Evolutionary conservation across 2,888 invertebrate species (phyloP).

Genomic region (Callosobruchus maculatus): DNA sequence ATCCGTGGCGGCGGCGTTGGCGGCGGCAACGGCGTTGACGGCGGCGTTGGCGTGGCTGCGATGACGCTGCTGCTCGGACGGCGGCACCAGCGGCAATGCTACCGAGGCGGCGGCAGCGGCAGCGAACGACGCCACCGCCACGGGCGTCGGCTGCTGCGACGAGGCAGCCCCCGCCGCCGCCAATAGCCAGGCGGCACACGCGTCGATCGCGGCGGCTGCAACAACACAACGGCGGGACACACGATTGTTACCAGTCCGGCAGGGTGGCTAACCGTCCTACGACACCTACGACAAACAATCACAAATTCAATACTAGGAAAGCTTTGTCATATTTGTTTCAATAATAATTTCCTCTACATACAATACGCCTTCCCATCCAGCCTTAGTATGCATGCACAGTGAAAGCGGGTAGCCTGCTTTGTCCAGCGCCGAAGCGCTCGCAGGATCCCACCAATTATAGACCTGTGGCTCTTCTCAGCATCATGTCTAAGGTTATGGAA

Average conservation of each 20-base stretch:
- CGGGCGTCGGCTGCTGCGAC: not conserved
- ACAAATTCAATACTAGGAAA: too few relatives aligned
- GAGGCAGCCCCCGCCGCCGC: not conserved
- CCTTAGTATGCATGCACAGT: too few relatives aligned
- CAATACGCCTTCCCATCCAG: too few relatives aligned
- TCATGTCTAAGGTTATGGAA: too few relatives aligned
- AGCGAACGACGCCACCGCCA: slow-evolving; percentile 1
- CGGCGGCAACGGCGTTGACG: slow-evolving; percentile 2
- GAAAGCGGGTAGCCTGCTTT: too few relatives aligned
- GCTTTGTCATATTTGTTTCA: too few relatives aligned
- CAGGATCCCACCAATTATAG: too few relatives aligned
- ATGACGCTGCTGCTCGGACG: not conserved
- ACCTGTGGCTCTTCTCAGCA: too few relatives aligned
- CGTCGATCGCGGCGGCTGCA: not conserved
- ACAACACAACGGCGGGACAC: not conserved
- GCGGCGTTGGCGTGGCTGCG: not conserved
- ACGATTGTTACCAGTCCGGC: not conserved
- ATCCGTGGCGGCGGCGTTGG: slow-evolving; percentile 3
- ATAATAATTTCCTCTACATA: too few relatives aligned
- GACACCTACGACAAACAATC: not conserved
- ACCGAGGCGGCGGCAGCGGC: slow-evolving; percentile 3
- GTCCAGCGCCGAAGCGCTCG: too few relatives aligned
- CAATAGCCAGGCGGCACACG: not conserved
- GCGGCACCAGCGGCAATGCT: slow-evolving; percentile 3
- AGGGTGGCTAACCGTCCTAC: not conserved